Percentiles rank a stretch among this genome's conserved stretches.
Evolutionary conservation across 2,888 invertebrate species (phyloP).

Genomic region (Brachylomia viminalis): DNA sequence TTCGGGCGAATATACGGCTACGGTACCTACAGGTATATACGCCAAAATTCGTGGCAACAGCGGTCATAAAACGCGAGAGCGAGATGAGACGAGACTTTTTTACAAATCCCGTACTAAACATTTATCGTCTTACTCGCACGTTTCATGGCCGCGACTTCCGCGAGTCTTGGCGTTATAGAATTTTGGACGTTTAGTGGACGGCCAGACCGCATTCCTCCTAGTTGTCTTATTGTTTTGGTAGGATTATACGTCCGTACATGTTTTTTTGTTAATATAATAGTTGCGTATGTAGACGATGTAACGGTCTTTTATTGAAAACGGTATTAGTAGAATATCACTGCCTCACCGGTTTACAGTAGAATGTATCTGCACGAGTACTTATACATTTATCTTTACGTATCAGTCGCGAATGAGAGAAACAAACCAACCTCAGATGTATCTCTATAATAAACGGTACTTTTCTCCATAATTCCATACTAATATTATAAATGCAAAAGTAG

Average conservation of each 20-base stretch:
- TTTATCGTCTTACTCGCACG: neutral
- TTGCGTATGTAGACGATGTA: slow-evolving; percentile 1
- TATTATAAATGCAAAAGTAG: neutral
- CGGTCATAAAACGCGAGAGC: neutral
- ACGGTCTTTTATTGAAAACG: neutral
- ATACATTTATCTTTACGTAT: slow-evolving; percentile 1
- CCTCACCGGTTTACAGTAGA: slow-evolving; percentile 26
- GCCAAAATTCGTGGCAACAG: neutral
- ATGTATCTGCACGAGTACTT: slow-evolving; percentile 16
- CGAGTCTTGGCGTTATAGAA: neutral
- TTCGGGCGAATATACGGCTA: neutral
- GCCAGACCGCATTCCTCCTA: neutral
- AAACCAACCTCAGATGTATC: slow-evolving; percentile 11
- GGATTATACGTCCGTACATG: slow-evolving; percentile 6
- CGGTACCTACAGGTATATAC: neutral
- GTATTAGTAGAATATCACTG: slow-evolving; percentile 21
- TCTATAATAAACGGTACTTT: neutral
- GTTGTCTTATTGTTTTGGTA: neutral
- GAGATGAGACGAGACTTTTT: neutral
- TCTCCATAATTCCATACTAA: neutral
- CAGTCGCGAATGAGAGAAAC: slow-evolving; percentile 15
- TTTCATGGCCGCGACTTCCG: too few relatives aligned
- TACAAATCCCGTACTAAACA: neutral
- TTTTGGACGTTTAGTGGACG: too few relatives aligned
- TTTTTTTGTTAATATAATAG: neutral